Evolutionary conservation across 2,888 invertebrate genomes (phyloP), one percentile per base, ranked within the genome.

Genomic region (Teleogryllus oceanicus): DNA sequence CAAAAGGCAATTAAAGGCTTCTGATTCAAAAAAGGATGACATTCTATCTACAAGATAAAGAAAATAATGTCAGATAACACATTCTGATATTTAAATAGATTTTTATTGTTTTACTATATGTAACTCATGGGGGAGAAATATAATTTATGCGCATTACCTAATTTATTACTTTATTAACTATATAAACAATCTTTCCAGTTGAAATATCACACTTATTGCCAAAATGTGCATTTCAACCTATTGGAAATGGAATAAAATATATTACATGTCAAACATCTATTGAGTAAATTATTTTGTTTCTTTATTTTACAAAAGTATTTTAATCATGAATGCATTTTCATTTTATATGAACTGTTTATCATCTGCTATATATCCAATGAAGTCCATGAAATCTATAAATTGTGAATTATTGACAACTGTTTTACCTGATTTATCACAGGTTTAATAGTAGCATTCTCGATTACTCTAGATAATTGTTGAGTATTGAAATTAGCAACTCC

Each of bases 401-500:
- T 37, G 37, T 37, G 37, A 1, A 37, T 37, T 37, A 37, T 37
- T 37, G 1, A 12, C 74, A n/a, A 74, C 79, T 78, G 11, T 21
- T 74, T 74, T 79, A 84, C 83, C 83, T 85, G 83, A 77, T 83
- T 83, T n/a, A 80, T 80, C 10, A 81, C 83, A 2, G 83, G 84
- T 77, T 82, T 82, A 24, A 84, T 82, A 77, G 85, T 86, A 3
- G 85, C 85, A 37, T 87, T 84, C 11, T 86, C 85, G 21, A 89
- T 78, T 50, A 90, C 83, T 37, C 87, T 85, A 79, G 87, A 84
- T 20, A 89, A 83, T 83, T 90, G 90, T 80, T 86, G 83, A 80
- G 85, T 86, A 84, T 88, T 89, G 84, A 90, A 90, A 83, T 90
- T 90, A 62, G 89, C 89, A 13, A 90, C 80, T 4, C 90, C 90